phyloP scores from a whole-genome alignment of 2,113 vertebrate genomes.

The Podiceps cristatus region DNA sequence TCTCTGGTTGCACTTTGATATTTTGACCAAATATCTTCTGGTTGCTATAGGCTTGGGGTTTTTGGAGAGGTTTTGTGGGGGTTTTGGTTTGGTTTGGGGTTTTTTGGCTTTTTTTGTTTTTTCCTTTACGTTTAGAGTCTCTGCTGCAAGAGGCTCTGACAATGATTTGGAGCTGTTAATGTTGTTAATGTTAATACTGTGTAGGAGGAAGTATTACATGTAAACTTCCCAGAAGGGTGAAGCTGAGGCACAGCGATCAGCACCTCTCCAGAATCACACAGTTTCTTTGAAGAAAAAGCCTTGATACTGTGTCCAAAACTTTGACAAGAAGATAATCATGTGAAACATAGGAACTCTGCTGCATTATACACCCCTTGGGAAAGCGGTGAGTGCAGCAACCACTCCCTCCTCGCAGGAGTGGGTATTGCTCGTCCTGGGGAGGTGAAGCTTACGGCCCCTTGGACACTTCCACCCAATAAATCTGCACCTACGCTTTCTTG shows the following conservation, averaged over 20 bases:
- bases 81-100: not conserved
- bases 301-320: not conserved
- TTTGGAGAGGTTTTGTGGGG: not conserved
- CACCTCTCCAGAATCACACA: not conserved
- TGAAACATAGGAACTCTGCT: not conserved
- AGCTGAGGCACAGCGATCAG: not conserved
- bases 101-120: not conserved
- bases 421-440: not conserved
- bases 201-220: not conserved
- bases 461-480: not conserved
- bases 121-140: not conserved
- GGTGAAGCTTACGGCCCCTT: not conserved
- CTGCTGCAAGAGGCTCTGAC: not conserved
- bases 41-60: not conserved
- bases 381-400: not conserved
- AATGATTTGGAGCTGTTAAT: not conserved
- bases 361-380: not conserved
- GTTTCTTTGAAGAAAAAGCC: not conserved
- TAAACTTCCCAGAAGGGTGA: not conserved
- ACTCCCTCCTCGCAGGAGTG: accelerated
- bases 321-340: not conserved
- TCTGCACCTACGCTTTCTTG: not conserved
- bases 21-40: not conserved
- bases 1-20: not conserved
- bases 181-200: not conserved